Evolutionary conservation across 2,797 vertebrate species (phyloP).

Genomic region (Hippoglossus hippoglossus): DNA sequence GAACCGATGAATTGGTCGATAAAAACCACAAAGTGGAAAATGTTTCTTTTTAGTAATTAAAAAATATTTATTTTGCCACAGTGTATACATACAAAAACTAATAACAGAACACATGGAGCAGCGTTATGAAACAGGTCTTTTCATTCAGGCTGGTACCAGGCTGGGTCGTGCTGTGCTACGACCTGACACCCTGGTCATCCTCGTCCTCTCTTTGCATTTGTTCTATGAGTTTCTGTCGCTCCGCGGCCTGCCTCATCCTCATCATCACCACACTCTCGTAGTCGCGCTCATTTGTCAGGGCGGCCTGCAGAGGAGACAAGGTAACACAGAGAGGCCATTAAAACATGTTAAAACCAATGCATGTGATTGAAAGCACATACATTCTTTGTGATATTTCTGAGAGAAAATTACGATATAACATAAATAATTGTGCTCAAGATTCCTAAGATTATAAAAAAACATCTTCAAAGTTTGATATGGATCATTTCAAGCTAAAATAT

Average conservation of each 20-base stretch:
- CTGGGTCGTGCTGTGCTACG: constrained; percentile 61
- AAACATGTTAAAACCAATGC: not conserved
- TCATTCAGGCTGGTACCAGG: not conserved
- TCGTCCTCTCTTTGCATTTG: constrained; percentile 90
- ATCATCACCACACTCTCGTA: constrained; percentile 98
- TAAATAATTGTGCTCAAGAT: not conserved
- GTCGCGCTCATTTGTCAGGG: constrained; percentile 89
- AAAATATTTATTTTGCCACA: constrained; percentile 59
- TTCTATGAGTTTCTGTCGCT: constrained; percentile 93
- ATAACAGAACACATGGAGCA: constrained; percentile 34
- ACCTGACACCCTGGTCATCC: constrained; percentile 65
- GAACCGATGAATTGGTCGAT: not conserved
- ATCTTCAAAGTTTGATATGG: too few species aligned
- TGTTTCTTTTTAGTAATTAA: not conserved
- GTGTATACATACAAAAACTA: constrained; percentile 32
- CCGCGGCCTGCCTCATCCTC: constrained; percentile 95
- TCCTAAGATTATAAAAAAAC: not conserved
- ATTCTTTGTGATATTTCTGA: not conserved
- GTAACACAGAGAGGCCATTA: not conserved
- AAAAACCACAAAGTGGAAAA: constrained; percentile 1
- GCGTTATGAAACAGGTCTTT: constrained; percentile 58
- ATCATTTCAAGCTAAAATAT: too few species aligned
- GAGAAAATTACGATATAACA: not conserved
- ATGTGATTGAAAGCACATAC: not conserved
- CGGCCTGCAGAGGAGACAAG: constrained; percentile 76